Evolutionary conservation across 2,797 vertebrate genomes (phyloP), one percentile per base, ranked within the genome.

Genomic region (Falco rusticolus): DNA sequence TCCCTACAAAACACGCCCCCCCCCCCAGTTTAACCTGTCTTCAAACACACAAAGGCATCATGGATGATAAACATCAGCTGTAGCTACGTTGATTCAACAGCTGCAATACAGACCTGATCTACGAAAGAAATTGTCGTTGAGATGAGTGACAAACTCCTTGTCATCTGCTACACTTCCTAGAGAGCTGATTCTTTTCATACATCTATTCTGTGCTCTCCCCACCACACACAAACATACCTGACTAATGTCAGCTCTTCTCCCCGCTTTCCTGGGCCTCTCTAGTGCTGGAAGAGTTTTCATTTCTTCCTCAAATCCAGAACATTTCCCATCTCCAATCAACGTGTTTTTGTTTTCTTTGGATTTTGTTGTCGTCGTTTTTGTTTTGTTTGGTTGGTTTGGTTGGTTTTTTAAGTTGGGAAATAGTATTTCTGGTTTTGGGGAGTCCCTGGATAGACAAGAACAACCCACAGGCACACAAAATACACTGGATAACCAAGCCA

Each of bases 231-330:
- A 64, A 65, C 12, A n/a, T 24, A 28, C 26, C 12, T 19, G 9
- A 61, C 33, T 78, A 33, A 7, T 14, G 51, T 1, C 48, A 47
- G 18, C 25, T 31, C 20, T 41, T 33, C 74, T 24, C 56, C 26
- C 4, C 8, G 9, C 10, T 66, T 71, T 41, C 19, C 13, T 0
- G 1, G 34, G 14, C 2, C 2, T 57, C 33, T 77, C 9, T 2
- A 39, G 13, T 4, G 8, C 26, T 45, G 13, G 50, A 26, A 74
- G 22, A 81, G 3, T 68, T 18, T 20, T 39, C 1, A 1, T 11
- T 16, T 69, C 18, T n/a, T 56, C 20, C 17, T 28, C 57, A 29
- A 87, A 84, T 51, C 6, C 28, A 68, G 41, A 59, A 79, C 12
- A 60, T 9, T 56, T 84, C 14, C n/a, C 9, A 33, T 13, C 33